Percentiles rank a stretch among this genome's conserved stretches.
Conservation (phyloP, 92 coral and sea anemone species). For the Paramuricea clavata region DNA sequence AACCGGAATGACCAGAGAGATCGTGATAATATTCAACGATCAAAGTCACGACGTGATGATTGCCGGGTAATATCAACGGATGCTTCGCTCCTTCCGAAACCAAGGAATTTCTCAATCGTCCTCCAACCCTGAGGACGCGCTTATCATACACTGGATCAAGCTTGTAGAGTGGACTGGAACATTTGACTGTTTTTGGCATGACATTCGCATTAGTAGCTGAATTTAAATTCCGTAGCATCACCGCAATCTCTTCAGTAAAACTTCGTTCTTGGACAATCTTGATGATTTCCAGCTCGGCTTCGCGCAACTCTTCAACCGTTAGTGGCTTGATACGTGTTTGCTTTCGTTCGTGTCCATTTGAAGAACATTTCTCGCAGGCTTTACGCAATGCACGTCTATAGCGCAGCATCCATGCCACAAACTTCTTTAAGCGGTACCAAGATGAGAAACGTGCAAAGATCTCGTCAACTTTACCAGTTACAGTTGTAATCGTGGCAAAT, state of each 20-base stretch:
- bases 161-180: neutral
- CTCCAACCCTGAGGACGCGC: neutral
- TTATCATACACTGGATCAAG: neutral
- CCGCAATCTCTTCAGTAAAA: constrained; percentile 31
- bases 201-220: neutral
- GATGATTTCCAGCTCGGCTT: constrained; percentile 38
- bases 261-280: constrained; percentile 20
- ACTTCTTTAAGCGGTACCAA: constrained; percentile 44
- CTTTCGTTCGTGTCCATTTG: neutral
- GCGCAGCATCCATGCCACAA: constrained; percentile 55
- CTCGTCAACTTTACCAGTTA: neutral
- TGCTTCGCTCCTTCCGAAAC: neutral
- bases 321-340: neutral
- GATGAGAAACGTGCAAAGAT: constrained; percentile 46
- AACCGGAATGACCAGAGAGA: neutral
- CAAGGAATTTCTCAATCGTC: neutral
- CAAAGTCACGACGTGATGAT: neutral
- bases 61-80: neutral
- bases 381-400: neutral
- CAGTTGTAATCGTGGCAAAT: constrained; percentile 1
- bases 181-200: neutral
- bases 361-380: neutral
- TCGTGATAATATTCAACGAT: neutral
- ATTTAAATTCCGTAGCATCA: neutral
- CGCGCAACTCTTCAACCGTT: constrained; percentile 17